Percentiles rank a stretch among this genome's conserved stretches.
phyloP scores from a whole-genome alignment of 2,113 vertebrate species.

The Hippoglossus stenolepis region DNA sequence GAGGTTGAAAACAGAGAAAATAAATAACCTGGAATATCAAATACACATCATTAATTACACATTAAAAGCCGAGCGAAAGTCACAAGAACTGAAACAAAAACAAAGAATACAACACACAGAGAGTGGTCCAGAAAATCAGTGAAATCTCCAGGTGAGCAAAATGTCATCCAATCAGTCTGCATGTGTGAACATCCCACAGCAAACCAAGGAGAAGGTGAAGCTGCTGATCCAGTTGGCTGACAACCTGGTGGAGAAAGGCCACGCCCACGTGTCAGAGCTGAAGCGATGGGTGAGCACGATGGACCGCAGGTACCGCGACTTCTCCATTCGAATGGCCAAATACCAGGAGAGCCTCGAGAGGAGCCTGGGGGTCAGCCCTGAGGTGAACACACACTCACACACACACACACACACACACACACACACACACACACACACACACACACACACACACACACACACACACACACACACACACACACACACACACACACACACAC shows the following conservation, averaged over 20 bases:
- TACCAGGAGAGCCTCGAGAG: conserved; percentile 92
- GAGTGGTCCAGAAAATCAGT: no score
- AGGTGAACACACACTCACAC: conserved; percentile 74
- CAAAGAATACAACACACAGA: no score
- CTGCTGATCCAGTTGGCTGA: conserved; percentile 97
- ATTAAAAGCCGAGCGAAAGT: no score
- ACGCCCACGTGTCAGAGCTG: conserved; percentile 93
- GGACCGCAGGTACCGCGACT: conserved; percentile 95
- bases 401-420: background rate
- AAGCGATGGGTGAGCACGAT: conserved; percentile 97
- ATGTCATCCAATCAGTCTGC: background rate
- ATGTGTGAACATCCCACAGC: conserved; percentile 75
- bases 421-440: no score
- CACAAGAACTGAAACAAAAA: no score
- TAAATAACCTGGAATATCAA: no score
- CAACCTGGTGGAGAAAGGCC: conserved; percentile 96
- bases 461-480: no score
- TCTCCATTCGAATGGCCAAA: conserved; percentile 93
- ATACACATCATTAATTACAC: no score
- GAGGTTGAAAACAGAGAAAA: no score
- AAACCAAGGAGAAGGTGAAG: conserved; percentile 99
- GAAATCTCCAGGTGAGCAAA: no score
- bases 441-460: no score
- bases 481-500: background rate
- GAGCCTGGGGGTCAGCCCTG: conserved; percentile 92